Conservation (phyloP, 92 coral and sea anemone species). For the Virgularia gustaviana region DNA sequence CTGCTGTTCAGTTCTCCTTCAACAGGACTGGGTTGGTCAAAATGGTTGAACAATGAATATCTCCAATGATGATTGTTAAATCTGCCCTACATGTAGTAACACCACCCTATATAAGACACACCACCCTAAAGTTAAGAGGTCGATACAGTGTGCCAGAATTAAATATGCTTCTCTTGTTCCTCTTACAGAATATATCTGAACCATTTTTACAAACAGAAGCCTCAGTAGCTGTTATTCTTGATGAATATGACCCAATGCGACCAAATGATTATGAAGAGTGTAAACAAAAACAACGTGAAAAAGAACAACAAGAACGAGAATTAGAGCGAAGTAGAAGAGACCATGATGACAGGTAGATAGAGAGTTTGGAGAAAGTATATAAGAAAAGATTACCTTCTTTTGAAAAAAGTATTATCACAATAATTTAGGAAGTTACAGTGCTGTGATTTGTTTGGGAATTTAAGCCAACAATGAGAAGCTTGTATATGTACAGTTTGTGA, state of each 20-base stretch:
- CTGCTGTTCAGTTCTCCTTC: too few relatives aligned
- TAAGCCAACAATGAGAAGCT: too few relatives aligned
- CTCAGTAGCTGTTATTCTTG: conserved; percentile 71
- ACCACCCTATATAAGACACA: not conserved
- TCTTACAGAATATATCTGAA: conserved; percentile 57
- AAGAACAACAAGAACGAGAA: conserved; percentile 72
- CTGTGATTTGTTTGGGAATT: too few relatives aligned
- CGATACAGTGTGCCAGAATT: not conserved
- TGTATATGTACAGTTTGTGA: too few relatives aligned
- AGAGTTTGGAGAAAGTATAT: conserved; percentile 44
- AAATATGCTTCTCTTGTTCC: not conserved
- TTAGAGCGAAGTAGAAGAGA: conserved; percentile 64
- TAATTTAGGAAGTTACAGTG: conserved; percentile 24
- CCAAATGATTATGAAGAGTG: conserved; percentile 91
- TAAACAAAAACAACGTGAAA: conserved; percentile 78
- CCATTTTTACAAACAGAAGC: conserved; percentile 89
- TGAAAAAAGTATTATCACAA: not conserved
- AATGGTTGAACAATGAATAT: too few relatives aligned
- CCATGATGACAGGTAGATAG: conserved; percentile 63
- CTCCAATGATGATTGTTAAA: too few relatives aligned
- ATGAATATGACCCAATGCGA: conserved; percentile 90
- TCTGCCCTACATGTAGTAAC: not conserved
- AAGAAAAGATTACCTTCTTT: not conserved
- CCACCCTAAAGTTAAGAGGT: not conserved
- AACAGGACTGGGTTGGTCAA: too few relatives aligned